These are phyloP conservation scores for Bos taurus DNA, from an alignment of 2,113 vertebrate species.

Conservation along the genomic window ARS-UCD2.0 NC_037336.1:85793501-85794000, in stretches of 20 bases:
- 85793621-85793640: slow-evolving; percentile 90
- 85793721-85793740: slow-evolving; percentile 89
- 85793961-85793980: neutral
- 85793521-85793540: neutral
- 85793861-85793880: neutral
- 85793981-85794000: neutral
- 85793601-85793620: slow-evolving; percentile 83
- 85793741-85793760: slow-evolving; percentile 86
- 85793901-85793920: neutral
- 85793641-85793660: slow-evolving; percentile 89
- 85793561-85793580: neutral
- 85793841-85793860: neutral
- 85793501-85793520: neutral
- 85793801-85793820: neutral
- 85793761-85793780: neutral
- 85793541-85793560: neutral
- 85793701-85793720: slow-evolving; percentile 88
- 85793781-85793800: neutral
- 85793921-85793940: neutral
- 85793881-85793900: neutral
- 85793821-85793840: neutral
- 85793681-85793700: slow-evolving; percentile 87
- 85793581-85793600: neutral
- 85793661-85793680: slow-evolving; percentile 87
- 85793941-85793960: neutral